Evolutionary conservation across 2,113 vertebrate species (phyloP), one percentile per base, ranked within the genome.

Genomic region (Verasper variegatus): DNA sequence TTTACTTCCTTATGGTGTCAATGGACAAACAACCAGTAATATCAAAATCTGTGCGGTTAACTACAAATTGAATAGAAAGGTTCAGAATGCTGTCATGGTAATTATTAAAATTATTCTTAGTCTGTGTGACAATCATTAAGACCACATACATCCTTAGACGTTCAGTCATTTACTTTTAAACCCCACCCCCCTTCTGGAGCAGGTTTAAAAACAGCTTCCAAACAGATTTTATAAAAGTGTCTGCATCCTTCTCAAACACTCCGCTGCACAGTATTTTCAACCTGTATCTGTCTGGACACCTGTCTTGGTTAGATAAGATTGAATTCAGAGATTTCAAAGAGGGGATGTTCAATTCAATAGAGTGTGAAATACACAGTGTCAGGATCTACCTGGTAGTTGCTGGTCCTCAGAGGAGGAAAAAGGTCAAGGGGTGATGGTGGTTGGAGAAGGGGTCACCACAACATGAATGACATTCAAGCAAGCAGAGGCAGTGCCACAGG

Each of bases 231-330:
- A 9, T 12, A 10, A 11, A 55, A 23, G 8, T 18, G 51, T 47
- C 45, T 47, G 15, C 15, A 5, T 47, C 45, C 45, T 17, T 17
- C 45, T 47, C 45, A 47, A 45, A 45, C 42, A 51, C 47, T 20
- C 0, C 7, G 2, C 47, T 49, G 17, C 54, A 13, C n/a, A 55
- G n/a, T 21, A 52, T 52, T 20, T 52, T 2, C 49, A 52, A 20
- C 12, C 35, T 3, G 6, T 31, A 5, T 71, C 26, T 52, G 51
- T 18, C 21, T 58, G 21, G 49, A 26, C 15, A n/a, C 45, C 67
- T 60, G 68, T 15, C 67, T 42, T 17, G 52, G 73, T 68, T 23
- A 74, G 79, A 85, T 82, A 47, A 83, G 76, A 80, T 71, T 45
- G 21, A 60, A 63, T 9, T 27, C n/a, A 14, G n/a, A 78, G 72